Base-by-base conservation (phyloP, 2,113 vertebrate species). In the Okapia johnstoni region DNA sequence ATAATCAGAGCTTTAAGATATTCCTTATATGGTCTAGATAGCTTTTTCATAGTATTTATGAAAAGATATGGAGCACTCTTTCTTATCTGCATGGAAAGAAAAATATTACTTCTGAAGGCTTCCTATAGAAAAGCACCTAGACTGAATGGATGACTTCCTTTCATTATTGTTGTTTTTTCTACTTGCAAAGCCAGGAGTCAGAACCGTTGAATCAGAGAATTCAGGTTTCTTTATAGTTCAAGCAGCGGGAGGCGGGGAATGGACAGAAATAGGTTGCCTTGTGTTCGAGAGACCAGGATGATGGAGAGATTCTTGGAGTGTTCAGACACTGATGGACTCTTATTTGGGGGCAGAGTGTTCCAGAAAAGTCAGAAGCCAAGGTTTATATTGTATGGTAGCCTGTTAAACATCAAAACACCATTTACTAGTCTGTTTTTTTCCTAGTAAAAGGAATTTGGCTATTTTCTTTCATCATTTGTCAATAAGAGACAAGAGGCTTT, bases 151-250 rank as follows among this genome's bases (percentile, higher is more conserved):
- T 70, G 55, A 60, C 87, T 90, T 96, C 26, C 40, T 97, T 94
- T 95, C 80, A 66, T 94, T 94, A 85, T 48, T 94, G 3, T 25
- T 15, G 43, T 80, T 50, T 95, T 61, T 81, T 48, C 57, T 93
- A 36, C 57, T 92, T 87, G 87, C 63, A 96, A 85, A 95, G 84
- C 84, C 57, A 90, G 46, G n/a, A 97, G 40, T 96, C 87, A 97
- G 61, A 96, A 61, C 57, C 1, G 6, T 33, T 7, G 40, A 96
- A 97, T 97, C 73, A 96, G 63, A 96, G 28, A 76, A 84, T 89
- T 95, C 25, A 43, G 12, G 88, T 91, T 73, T 90, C 88, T 98
- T 96, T 94, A 54, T 91, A 76, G 55, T 95, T 96, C 16, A 89
- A 83, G 63, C 76, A 85, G 58, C 96, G 11, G 19, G 19, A 55